Evolutionary conservation across 2,888 invertebrate genomes (phyloP).

Genomic region (Tolmerus cingulatus): DNA sequence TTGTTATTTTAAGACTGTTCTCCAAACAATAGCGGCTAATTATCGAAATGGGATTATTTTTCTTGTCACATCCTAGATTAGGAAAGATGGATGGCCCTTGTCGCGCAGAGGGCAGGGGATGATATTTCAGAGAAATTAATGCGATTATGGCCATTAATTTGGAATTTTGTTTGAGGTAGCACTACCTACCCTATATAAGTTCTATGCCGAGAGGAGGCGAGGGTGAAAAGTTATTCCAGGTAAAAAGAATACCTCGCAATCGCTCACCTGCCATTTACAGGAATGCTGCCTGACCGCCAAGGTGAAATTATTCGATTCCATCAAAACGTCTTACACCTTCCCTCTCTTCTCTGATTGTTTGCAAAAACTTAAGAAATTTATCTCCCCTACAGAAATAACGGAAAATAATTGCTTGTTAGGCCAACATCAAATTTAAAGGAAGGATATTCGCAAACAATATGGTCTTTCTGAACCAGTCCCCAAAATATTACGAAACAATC

Average conservation of each 20-base stretch:
- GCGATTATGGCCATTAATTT: background rate
- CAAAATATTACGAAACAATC: background rate
- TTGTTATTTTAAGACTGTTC: slow-evolving; percentile 19
- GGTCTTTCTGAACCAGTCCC: background rate
- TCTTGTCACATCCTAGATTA: background rate
- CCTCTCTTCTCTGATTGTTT: background rate
- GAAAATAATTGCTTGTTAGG: background rate
- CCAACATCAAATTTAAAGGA: background rate
- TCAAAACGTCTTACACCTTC: background rate
- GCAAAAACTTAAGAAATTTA: background rate
- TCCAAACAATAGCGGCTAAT: slow-evolving; percentile 25
- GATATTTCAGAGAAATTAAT: background rate
- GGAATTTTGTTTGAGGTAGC: background rate
- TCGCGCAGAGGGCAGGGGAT: background rate
- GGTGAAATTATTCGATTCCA: background rate
- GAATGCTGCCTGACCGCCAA: background rate
- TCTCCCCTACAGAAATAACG: background rate
- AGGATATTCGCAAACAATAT: background rate
- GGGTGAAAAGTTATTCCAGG: background rate
- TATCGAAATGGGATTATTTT: slow-evolving; percentile 26
- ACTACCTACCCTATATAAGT: background rate
- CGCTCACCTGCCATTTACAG: background rate
- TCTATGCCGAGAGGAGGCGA: background rate
- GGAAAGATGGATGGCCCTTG: background rate
- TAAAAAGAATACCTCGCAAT: background rate